Percentiles rank a stretch among this genome's conserved stretches.
Evolutionary conservation across 2,797 vertebrate species (phyloP).

Genomic region (Pantherophis vulpinus): DNA sequence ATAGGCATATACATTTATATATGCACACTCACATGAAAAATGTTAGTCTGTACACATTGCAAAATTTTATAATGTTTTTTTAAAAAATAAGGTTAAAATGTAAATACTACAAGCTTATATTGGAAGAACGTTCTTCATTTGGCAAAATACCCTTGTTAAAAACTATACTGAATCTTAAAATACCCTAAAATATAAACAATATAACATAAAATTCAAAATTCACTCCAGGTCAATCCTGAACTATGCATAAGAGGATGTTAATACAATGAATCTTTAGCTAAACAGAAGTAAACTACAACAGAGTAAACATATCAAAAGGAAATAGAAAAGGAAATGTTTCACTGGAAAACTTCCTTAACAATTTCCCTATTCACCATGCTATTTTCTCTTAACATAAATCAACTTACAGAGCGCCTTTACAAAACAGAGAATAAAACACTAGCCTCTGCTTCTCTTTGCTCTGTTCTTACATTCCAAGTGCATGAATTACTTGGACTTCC

Average conservation of each 20-base stretch:
- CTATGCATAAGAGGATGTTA: conserved; percentile 75
- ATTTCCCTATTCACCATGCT: conserved; percentile 89
- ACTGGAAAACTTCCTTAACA: conserved; percentile 90
- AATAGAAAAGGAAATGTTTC: conserved; percentile 90
- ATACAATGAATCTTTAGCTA: conserved; percentile 76
- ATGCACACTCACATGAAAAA: conserved; percentile 39
- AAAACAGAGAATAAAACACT: conserved; percentile 75
- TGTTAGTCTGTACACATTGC: conserved; percentile 67
- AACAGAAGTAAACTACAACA: conserved; percentile 88
- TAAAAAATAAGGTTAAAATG: conserved; percentile 68
- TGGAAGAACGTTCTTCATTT: conserved; percentile 72
- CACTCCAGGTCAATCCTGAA: conserved; percentile 73
- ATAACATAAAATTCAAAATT: conserved; percentile 72
- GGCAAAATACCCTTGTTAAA: conserved; percentile 73
- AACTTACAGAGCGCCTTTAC: conserved; percentile 91
- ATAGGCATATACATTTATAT: neutral
- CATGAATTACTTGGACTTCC: conserved; percentile 97
- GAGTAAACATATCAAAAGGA: conserved; percentile 88
- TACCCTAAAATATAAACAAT: conserved; percentile 79
- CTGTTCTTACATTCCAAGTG: conserved; percentile 84
- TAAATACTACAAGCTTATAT: conserved; percentile 73
- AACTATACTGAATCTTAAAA: conserved; percentile 75
- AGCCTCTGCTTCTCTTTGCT: conserved; percentile 57
- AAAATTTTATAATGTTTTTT: conserved; percentile 64
- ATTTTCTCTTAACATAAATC: conserved; percentile 97